Base-by-base conservation (phyloP, 2,113 vertebrate species). In the Corythornis madagascariensis region DNA sequence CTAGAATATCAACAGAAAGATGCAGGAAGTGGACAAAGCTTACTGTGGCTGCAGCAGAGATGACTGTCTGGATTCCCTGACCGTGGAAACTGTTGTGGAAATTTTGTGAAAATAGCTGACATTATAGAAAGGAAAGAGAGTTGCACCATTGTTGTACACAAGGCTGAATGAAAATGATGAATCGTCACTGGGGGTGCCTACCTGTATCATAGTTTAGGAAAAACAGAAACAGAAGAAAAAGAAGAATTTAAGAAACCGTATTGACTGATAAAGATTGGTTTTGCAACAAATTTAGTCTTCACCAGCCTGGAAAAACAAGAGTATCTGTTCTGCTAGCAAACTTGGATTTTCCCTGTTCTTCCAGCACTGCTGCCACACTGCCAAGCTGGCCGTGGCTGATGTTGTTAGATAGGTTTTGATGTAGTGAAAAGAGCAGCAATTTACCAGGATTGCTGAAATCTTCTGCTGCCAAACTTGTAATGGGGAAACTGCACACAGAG, bases 341-440 rank as follows among this genome's bases (percentile, higher is more conserved):
- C n/a, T n/a, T n/a, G n/a, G n/a, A n/a, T n/a, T n/a, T n/a, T n/a
- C n/a, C n/a, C n/a, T n/a, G n/a, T n/a, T n/a, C n/a, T n/a, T n/a
- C n/a, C n/a, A n/a, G n/a, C n/a, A n/a, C n/a, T n/a, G n/a, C n/a
- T n/a, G n/a, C n/a, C n/a, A n/a, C n/a, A n/a, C n/a, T n/a, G n/a
- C n/a, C n/a, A 56, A 84, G 95, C 95, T 96, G 65, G 80, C 95
- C 63, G 86, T 59, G 35, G 96, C 96, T 45, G 38, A 85, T 57
- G 87, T 78, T 76, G 29, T 73, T 94, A 95, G 97, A 94, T 95
- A 97, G 95, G 97, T 97, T 38, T 93, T 84, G 96, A 90, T 25
- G 1, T 87, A 79, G 93, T 85, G 96, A 93, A 95, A 95, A 95
- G 96, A 95, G 94, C 81, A 85, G 96, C 95, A 8, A 94, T 97